Conservation (phyloP, 1,140 invertebrate species). For the Delia radicum region DNA sequence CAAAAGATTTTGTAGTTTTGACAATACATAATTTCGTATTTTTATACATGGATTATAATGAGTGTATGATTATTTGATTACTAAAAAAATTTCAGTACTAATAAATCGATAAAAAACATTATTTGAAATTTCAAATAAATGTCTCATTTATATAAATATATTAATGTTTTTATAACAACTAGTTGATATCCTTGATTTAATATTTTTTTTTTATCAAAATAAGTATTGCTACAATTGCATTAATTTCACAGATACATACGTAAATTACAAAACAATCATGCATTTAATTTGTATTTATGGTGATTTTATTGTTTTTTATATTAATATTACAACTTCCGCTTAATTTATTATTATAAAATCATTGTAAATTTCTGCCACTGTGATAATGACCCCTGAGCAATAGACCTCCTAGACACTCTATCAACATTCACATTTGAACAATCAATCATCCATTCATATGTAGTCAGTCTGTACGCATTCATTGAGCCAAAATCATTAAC, state of each 20-base stretch:
- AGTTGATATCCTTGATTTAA: not conserved
- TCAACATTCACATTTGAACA: not conserved
- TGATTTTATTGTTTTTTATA: not conserved
- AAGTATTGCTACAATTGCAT: too few relatives aligned
- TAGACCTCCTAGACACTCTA: not conserved
- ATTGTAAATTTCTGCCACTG: constrained; percentile 8
- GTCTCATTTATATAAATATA: not conserved
- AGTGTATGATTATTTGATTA: too few relatives aligned
- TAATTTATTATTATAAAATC: constrained; percentile 5
- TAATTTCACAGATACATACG: too few relatives aligned
- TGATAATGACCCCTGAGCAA: not conserved
- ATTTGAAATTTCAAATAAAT: too few relatives aligned
- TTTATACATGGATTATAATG: too few relatives aligned
- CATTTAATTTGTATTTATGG: not conserved
- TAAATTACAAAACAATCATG: not conserved
- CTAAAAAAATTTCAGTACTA: too few relatives aligned
- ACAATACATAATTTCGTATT: too few relatives aligned
- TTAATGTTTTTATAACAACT: not conserved
- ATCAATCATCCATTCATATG: constrained; percentile 12
- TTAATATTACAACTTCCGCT: constrained; percentile 3
- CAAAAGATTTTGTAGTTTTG: too few relatives aligned
- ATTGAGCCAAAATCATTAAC: not conserved
- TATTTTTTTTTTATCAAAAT: not conserved
- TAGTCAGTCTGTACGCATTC: not conserved
- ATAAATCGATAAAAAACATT: too few relatives aligned